Evolutionary conservation across 2,113 vertebrate species (phyloP), one percentile per base, ranked within the genome.

Genomic region (Scophthalmus maximus): DNA sequence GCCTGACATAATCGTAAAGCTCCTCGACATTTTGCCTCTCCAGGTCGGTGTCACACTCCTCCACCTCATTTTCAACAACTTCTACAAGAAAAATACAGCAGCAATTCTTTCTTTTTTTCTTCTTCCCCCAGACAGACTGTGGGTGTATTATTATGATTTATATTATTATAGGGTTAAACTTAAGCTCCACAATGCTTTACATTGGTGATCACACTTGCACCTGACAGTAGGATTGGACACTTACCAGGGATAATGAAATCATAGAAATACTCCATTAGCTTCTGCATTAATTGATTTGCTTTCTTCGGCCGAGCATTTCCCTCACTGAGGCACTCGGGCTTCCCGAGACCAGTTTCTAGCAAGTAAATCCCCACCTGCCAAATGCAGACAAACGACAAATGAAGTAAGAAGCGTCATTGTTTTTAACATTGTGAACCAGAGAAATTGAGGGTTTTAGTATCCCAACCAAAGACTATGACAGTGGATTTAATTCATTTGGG

Each of bases 1-100:
- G 95, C 44, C 96, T 92, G 61, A 99, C 95, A 2, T 95, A 95
- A 47, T 97, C 96, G 70, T 99, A 99, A n/a, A 99, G 95, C 69
- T 98, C 97, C 89, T 98, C 96, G 5, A 98, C 94, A 47, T 99
- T 98, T 71, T 99, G 97, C 49, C 97, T 92, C 85, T 99, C 97
- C 61, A 97, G 88, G 51, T 99, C 98, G 0, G 51, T 94, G 66
- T 99, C 96, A 34, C 95, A 93, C 58, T 96, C 95, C 67, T 95
- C 95, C 26, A 96, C 95, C 22, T 97, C 94, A 27, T 96, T 95
- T 44, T 95, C 96, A 47, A 92, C 92, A 1, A 93, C 86, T 60
- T 94, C 93, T 94, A 46, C 17, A 70, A 8, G 0, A 0, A 52
- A 67, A 53, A 56, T 0, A n/a, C 44, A 76, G 27, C 18, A 57